Base-by-base conservation (phyloP, 2,888 invertebrate species). In the Polietes domitor region DNA sequence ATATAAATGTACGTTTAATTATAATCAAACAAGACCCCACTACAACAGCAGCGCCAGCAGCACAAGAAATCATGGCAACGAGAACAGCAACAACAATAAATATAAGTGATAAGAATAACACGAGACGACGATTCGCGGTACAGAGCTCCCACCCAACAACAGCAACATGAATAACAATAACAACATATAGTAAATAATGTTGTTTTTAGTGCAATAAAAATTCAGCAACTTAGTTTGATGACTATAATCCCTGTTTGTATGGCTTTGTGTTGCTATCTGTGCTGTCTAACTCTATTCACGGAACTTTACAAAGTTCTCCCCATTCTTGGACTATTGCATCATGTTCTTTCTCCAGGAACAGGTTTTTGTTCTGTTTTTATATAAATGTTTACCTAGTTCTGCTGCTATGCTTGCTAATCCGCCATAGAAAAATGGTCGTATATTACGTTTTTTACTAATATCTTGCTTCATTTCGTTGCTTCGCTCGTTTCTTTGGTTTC, bases 391-490 rank as follows among this genome's bases (percentile, higher is more conserved):
- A 98, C 98, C 97, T 93, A 97, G 96, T 94, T 98, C 98, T 78
- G 98, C 98, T 87, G 96, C 95, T 89, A 98, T 97, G 86, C 98
- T 98, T 91, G 98, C 98, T 88, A 98, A 92, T 87, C 98, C 98
- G 92, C 98, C 98, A 93, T 97, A 98, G 89, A 98, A 94, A 93
- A 98, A 98, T 91, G 98, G 98, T 93, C 97, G 95, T 97, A 98
- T 98, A 93, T 97, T 96, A 84, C 90, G 89, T 72, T 89, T 85
- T 41, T 87, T 88, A 85, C 87, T 86, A 43, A 72, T 72, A 63
- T 81, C 78, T 21, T 73, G 76, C 77, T 78, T 79, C 81, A 84
- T 81, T 76, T 76, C 41, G 10, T n/a, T 53, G 53, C 0, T 10
- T 10, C 17, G 19, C 12, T 19, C 15, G 15, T 21, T 32, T 4